phyloP scores from a whole-genome alignment of 2,797 vertebrate species.

The Pangasius krempfi region DNA sequence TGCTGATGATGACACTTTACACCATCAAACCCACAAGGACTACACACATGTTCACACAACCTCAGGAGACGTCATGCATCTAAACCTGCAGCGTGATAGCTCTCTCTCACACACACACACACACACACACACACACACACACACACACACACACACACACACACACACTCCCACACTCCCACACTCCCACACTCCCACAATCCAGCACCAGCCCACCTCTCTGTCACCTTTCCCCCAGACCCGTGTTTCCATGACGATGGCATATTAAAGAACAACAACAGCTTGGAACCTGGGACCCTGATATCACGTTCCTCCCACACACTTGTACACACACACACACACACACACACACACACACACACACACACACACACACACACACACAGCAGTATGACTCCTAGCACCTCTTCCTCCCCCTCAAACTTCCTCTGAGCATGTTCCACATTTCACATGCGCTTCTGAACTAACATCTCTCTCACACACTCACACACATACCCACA shows the following conservation, averaged over 20 bases:
- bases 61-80: background rate
- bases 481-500: conserved; percentile 10
- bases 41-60: background rate
- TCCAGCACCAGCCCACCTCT: background rate
- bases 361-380: conserved; percentile 24
- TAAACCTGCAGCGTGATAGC: background rate
- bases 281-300: conserved; percentile 38
- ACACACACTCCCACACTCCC: conserved; percentile 16
- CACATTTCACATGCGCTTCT: conserved; percentile 43
- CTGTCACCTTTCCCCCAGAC: conserved; percentile 7
- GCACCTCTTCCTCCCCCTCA: conserved; percentile 29
- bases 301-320: conserved; percentile 47
- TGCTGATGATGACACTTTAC: conserved; percentile 20
- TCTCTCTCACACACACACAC: background rate
- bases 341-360: conserved; percentile 40
- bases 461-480: conserved; percentile 14
- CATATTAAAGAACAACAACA: conserved; percentile 60
- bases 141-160: conserved; percentile 13
- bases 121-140: conserved; percentile 24
- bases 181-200: conserved; percentile 28
- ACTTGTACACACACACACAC: background rate
- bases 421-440: conserved; percentile 52
- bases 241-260: conserved; percentile 45
- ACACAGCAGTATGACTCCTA: background rate
- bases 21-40: conserved; percentile 16